These are phyloP conservation scores for Ceratoteleas bidentatus DNA, from an alignment of 1,140 invertebrate genomes.

Conservation along the genomic window DNA sequence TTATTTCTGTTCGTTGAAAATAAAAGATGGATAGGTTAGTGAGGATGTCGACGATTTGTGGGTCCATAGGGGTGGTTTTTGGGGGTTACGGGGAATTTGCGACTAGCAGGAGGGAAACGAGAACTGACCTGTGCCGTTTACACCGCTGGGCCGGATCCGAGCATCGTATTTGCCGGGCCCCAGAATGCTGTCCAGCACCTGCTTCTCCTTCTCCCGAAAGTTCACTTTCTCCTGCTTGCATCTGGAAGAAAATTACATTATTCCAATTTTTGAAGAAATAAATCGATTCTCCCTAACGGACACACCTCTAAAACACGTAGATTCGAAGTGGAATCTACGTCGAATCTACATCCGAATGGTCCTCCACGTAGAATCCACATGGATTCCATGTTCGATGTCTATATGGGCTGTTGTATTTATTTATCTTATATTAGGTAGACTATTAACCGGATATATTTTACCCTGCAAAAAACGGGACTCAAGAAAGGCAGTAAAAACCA, in stretches of 20 bases:
- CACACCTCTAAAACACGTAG: too few relatives aligned
- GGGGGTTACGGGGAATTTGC: background rate
- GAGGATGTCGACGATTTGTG: background rate
- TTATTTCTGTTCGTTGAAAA: background rate
- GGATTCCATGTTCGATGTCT: too few relatives aligned
- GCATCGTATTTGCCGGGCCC: conserved; percentile 95
- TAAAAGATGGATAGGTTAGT: background rate
- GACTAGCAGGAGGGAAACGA: background rate
- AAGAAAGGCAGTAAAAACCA: too few relatives aligned
- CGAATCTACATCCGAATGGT: too few relatives aligned
- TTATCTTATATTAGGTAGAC: background rate
- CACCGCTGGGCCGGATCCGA: conserved; percentile 93
- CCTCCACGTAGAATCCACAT: too few relatives aligned
- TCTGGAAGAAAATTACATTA: conserved; percentile 21
- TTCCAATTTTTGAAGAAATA: too few relatives aligned
- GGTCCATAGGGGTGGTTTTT: background rate
- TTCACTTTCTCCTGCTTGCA: conserved; percentile 85
- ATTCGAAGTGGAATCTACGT: too few relatives aligned
- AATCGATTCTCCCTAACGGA: too few relatives aligned
- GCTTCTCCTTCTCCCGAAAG: conserved; percentile 96
- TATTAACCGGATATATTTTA: background rate
- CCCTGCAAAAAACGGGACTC: background rate
- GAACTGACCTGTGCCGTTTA: conserved; percentile 93
- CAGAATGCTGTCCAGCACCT: conserved; percentile 95
- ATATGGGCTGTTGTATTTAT: too few relatives aligned